Percentiles rank a stretch among this genome's conserved stretches.
Conservation (phyloP, 2,888 invertebrate species). For the Graphium colonna region DNA sequence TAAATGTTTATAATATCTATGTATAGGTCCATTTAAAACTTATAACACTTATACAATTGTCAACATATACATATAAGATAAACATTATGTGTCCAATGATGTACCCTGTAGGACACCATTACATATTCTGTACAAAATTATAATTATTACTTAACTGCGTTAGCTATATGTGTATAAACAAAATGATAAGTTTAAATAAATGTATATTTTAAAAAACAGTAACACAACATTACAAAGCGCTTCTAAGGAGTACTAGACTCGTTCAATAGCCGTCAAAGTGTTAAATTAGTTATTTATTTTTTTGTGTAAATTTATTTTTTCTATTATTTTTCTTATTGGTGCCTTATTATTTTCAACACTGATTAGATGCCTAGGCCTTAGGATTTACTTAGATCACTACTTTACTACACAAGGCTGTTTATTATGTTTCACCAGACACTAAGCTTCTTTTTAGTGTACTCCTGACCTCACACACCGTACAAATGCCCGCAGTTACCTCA, state of each 20-base stretch:
- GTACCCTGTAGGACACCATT: slow-evolving; percentile 52
- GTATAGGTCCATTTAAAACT: slow-evolving; percentile 42
- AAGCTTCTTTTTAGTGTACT: slow-evolving; percentile 78
- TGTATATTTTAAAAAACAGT: slow-evolving; percentile 42
- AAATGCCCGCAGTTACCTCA: slow-evolving; percentile 80
- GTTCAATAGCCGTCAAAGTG: slow-evolving; percentile 72
- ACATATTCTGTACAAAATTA: slow-evolving; percentile 32
- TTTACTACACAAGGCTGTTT: slow-evolving; percentile 77
- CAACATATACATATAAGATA: slow-evolving; percentile 46
- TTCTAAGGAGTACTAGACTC: slow-evolving; percentile 76
- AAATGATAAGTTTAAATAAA: slow-evolving; percentile 37
- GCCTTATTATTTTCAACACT: slow-evolving; percentile 73
- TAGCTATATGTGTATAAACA: slow-evolving; percentile 39
- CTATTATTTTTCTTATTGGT: slow-evolving; percentile 60
- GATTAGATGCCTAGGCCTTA: slow-evolving; percentile 78
- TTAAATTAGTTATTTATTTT: slow-evolving; percentile 65
- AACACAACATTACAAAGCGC: slow-evolving; percentile 72
- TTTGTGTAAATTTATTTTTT: slow-evolving; percentile 56
- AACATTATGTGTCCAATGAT: slow-evolving; percentile 43
- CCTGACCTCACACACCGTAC: slow-evolving; percentile 78
- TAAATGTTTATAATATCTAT: slow-evolving; percentile 69
- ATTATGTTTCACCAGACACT: slow-evolving; percentile 76
- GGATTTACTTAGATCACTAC: slow-evolving; percentile 76
- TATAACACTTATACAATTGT: slow-evolving; percentile 17
- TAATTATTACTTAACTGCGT: slow-evolving; percentile 25